These are phyloP conservation scores for Corapipo altera DNA, from an alignment of 2,113 vertebrate species.

Conservation along the genomic window DNA sequence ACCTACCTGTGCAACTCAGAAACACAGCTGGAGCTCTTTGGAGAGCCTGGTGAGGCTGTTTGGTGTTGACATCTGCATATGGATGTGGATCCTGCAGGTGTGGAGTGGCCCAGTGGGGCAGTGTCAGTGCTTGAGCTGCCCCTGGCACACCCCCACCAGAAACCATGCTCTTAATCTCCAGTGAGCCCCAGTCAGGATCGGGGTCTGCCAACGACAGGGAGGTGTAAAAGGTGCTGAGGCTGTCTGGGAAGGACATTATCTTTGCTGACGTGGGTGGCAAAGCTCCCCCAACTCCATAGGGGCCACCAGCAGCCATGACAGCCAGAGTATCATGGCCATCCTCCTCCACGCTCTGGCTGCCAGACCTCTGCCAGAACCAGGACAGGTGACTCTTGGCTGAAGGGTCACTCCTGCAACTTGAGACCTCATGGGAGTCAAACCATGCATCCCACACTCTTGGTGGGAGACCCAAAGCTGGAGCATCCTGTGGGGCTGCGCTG, in stretches of 20 bases:
- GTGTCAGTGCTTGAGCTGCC: neutral
- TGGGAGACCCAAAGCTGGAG: neutral
- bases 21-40: neutral
- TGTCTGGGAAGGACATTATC: neutral
- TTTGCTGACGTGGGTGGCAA: neutral
- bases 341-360: neutral
- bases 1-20: neutral
- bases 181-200: accelerated
- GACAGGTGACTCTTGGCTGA: neutral
- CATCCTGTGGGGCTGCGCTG: neutral
- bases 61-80: accelerated
- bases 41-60: neutral
- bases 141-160: accelerated
- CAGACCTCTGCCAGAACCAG: neutral
- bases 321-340: accelerated
- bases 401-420: neutral
- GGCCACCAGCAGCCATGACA: neutral
- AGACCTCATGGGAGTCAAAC: neutral
- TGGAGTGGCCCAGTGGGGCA: neutral
- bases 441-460: accelerated
- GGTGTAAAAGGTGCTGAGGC: neutral
- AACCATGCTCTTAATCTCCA: neutral
- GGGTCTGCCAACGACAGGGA: neutral
- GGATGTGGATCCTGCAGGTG: accelerated
- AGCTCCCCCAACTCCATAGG: neutral